Percentiles rank a stretch among this genome's conserved stretches.
These are phyloP conservation scores for Amphiduros pacificus DNA, from an alignment of 2,888 invertebrate species.

Conservation along the genomic window DNA sequence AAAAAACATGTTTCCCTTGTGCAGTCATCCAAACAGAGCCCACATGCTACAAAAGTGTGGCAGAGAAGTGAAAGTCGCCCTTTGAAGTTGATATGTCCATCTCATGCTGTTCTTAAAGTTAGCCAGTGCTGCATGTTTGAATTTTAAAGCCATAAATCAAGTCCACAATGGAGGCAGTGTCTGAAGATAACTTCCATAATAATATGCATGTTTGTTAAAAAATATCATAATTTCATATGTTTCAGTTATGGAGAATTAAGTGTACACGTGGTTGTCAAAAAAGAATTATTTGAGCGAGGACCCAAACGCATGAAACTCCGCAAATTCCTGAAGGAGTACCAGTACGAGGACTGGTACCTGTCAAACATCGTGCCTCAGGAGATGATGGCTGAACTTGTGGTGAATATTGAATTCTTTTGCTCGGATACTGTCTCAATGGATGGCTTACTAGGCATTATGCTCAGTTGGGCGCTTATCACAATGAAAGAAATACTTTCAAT, in stretches of 20 bases:
- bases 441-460: no score
- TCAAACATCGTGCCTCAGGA: slow-evolving; percentile 47
- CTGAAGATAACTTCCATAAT: neutral
- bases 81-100: no score
- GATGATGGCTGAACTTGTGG: slow-evolving; percentile 52
- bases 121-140: neutral
- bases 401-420: no score
- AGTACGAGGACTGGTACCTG: slow-evolving; percentile 56
- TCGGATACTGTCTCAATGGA: no score
- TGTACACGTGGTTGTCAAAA: slow-evolving; percentile 39
- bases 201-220: neutral
- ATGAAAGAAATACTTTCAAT: no score
- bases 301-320: slow-evolving; percentile 42
- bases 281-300: slow-evolving; percentile 29
- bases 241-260: slow-evolving; percentile 41
- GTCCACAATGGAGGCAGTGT: neutral
- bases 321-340: slow-evolving; percentile 52
- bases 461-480: no score
- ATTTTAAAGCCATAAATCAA: no score
- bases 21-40: no score
- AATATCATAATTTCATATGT: neutral
- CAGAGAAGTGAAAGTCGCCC: no score
- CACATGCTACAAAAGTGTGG: no score
- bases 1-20: no score
- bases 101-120: no score